Base-by-base conservation (phyloP, 1,140 invertebrate genomes). In the Drosophila bocki region DNA sequence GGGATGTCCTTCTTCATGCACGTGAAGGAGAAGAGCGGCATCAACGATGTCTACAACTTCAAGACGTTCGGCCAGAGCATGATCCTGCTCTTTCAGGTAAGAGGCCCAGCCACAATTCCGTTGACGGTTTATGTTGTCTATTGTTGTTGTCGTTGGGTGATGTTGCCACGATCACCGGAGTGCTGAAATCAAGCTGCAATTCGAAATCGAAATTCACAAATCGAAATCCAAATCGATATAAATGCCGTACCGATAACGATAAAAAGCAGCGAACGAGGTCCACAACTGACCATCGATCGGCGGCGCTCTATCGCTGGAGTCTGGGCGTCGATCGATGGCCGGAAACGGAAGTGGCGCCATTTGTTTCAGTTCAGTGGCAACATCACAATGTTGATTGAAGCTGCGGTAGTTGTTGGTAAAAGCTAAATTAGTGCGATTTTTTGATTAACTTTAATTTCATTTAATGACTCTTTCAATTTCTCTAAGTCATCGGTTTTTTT, bases 1-100 rank as follows among this genome's bases (percentile, higher is more conserved):
- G 98, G 99, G 70, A 99, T 99, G 98, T 99, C 98, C 50, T 99
- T 99, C 95, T 99, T 99, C 94, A 99, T 98, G 98, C 96, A 98
- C 93, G 98, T 99, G 60, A 98, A 98, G 93, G 95, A 97, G 91
- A 97, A 97, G 91, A 97, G 96, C 82, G 98, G 98, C 50, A 94
- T 99, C 65, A 98, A 99, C 92, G 98, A 99, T 93, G 97, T 98
- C 56, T 99, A 99, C 94, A 99, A 99, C 94, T 99, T 99, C 94
- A 97, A 98, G 93, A 99, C 98, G n/a, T 99, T 99, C 93, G 97
- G 97, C 84, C 97, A 98, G 94, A 99, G 98, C 91, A 98, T 99
- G 96, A 99, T 99, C 92, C 94, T 99, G 86, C 95, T 99, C 71
- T 99, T 99, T 95, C 97, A 99, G 96, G 97, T 97, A 93, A 93